phyloP scores from a whole-genome alignment of 2,113 vertebrate genomes.

The Setophaga kirtlandii region DNA sequence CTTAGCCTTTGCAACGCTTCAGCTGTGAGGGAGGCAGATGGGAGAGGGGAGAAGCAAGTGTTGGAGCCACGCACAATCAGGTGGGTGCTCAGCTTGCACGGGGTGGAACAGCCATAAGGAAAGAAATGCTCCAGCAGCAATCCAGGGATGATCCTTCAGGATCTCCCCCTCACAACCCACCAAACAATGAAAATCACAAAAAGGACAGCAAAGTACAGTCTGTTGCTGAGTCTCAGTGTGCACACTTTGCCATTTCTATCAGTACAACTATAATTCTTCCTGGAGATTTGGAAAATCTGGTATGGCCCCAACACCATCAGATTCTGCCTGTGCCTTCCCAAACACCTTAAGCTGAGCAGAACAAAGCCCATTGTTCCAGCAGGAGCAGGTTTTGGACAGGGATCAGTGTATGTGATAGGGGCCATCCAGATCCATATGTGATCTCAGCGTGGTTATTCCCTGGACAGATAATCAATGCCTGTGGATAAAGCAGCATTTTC shows the following conservation, averaged over 20 bases:
- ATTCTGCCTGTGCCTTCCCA: neutral
- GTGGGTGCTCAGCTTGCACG: neutral
- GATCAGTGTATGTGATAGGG: neutral
- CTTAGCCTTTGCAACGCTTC: constrained; percentile 25
- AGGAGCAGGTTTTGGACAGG: neutral
- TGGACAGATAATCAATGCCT: neutral
- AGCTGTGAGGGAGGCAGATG: neutral
- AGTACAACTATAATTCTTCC: accelerated
- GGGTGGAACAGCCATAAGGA: neutral
- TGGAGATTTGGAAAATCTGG: neutral
- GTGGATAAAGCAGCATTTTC: neutral
- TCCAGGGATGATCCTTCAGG: neutral
- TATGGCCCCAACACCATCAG: neutral
- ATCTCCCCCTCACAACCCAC: neutral
- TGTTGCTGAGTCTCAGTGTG: accelerated
- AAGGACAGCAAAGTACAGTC: neutral
- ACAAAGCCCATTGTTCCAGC: neutral
- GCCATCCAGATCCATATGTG: neutral
- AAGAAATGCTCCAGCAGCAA: neutral
- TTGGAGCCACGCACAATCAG: neutral
- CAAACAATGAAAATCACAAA: neutral
- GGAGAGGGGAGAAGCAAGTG: neutral
- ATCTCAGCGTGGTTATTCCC: neutral
- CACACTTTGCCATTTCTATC: neutral
- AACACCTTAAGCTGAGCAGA: neutral